These are phyloP conservation scores for Threskiornis aethiopicus DNA, from an alignment of 2,797 vertebrate genomes.

Conservation along the genomic window DNA sequence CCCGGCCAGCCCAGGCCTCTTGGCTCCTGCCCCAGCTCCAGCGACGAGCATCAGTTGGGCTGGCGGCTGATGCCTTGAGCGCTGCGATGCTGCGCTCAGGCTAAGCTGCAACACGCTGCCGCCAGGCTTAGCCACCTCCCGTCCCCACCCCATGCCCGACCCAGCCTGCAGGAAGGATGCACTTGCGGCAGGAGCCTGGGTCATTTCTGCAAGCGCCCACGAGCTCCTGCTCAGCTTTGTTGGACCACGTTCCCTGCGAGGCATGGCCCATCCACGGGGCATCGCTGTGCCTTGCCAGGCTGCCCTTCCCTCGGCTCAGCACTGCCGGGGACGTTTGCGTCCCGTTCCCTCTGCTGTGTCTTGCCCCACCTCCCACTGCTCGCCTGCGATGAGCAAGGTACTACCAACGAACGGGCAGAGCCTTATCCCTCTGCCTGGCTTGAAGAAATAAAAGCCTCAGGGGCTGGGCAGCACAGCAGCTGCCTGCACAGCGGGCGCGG, in stretches of 20 bases:
- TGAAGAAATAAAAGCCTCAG: background rate
- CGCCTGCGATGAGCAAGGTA: fast-evolving
- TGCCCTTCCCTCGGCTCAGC: background rate
- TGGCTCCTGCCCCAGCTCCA: background rate
- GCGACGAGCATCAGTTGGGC: fast-evolving
- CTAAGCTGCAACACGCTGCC: background rate
- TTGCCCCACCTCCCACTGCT: background rate
- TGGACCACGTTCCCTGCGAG: fast-evolving
- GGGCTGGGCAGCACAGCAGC: background rate
- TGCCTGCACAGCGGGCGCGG: background rate
- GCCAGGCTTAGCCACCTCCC: background rate
- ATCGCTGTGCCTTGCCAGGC: background rate
- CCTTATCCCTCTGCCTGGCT: background rate
- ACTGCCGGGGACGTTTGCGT: background rate
- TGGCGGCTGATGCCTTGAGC: background rate
- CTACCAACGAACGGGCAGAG: background rate
- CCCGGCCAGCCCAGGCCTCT: background rate
- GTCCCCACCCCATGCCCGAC: background rate
- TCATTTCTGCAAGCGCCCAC: background rate
- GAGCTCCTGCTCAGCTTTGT: background rate
- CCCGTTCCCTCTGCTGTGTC: background rate
- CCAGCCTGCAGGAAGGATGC: background rate
- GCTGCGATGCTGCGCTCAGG: background rate
- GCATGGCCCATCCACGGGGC: fast-evolving
- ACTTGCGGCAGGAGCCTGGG: fast-evolving